Percentiles rank a stretch among this genome's conserved stretches.
These are phyloP conservation scores for Megalops atlanticus DNA, from an alignment of 2,113 vertebrate species.

Conservation along the genomic window DNA sequence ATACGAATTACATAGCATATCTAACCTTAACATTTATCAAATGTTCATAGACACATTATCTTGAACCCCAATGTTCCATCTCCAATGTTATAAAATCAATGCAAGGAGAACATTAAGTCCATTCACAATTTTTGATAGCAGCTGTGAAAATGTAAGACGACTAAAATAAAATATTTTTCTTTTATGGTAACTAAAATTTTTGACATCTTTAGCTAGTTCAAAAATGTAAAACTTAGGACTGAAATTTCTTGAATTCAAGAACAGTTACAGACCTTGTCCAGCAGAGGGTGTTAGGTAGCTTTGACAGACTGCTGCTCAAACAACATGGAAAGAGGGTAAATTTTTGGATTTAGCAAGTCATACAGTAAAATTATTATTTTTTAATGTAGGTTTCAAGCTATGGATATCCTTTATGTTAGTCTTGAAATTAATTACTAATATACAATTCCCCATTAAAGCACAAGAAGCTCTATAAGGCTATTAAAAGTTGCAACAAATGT, in stretches of 20 bases:
- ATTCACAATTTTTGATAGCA: too few relatives aligned
- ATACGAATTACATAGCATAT: too few relatives aligned
- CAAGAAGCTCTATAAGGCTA: neutral
- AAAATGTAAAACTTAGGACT: too few relatives aligned
- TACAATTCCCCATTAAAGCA: neutral
- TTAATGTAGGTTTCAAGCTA: too few relatives aligned
- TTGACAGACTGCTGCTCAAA: neutral
- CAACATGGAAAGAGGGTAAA: neutral
- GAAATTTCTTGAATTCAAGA: neutral
- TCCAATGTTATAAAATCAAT: too few relatives aligned
- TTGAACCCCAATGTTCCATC: too few relatives aligned
- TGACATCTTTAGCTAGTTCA: neutral
- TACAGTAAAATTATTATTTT: neutral
- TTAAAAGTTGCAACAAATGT: neutral
- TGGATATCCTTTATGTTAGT: too few relatives aligned
- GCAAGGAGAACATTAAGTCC: neutral
- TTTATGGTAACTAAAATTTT: neutral
- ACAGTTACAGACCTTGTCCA: slow-evolving; percentile 1
- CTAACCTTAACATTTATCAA: too few relatives aligned
- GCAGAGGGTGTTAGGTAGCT: neutral
- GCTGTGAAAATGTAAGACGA: neutral
- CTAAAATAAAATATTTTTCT: neutral
- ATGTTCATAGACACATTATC: too few relatives aligned
- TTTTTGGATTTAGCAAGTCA: neutral
- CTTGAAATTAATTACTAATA: too few relatives aligned